Evolutionary conservation across 1,140 invertebrate species (phyloP), one percentile per base, ranked within the genome.

Genomic region (Aphelenchoides fujianensis): DNA sequence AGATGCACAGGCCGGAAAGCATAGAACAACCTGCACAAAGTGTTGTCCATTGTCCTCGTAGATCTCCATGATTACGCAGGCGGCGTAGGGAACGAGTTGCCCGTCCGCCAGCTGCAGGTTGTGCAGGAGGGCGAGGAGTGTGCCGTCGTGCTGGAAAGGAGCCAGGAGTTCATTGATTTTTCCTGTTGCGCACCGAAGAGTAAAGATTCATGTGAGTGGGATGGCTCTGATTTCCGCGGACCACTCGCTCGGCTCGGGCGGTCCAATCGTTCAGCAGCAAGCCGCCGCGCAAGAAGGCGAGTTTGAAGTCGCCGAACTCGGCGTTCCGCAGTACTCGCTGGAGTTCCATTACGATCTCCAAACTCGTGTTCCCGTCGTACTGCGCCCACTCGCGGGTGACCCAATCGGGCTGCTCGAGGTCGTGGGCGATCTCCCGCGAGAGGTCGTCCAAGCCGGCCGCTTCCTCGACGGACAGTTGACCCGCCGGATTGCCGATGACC

Each of bases 141-240:
- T 71, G 36, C 70, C 70, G 34, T 71, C 70, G 27, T 71, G 70
- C 70, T 71, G 27, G 12, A 48, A 73, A 71, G 61, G 3, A 3
- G 28, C 30, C 16, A 32, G 28, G 0, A n/a, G 12, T 48, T 69
- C 57, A 30, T 28, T 28, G 3, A 66, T 12, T 69, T 37, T n/a
- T n/a, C n/a, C 30, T 69, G n/a, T 35, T 12, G 3, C 74, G 61
- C 78, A 76, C 74, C n/a, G 75, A 19, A n/a, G 75, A 77, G 67
- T 77, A 77, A 2, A 77, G 23, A 2, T 67, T 23, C 68, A 76
- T 67, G 62, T 76, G 70, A 9, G 55, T 30, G 27, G 55, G 55
- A 5, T 52, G 0, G 74, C 36, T n/a, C 64, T 41, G 19, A n/a
- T 54, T 74, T 63, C 48, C 62, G 34, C 41, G 35, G 16, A 36